These are phyloP conservation scores for Ophion costatus DNA, from an alignment of 2,888 invertebrate genomes.

Conservation along the genomic window DNA sequence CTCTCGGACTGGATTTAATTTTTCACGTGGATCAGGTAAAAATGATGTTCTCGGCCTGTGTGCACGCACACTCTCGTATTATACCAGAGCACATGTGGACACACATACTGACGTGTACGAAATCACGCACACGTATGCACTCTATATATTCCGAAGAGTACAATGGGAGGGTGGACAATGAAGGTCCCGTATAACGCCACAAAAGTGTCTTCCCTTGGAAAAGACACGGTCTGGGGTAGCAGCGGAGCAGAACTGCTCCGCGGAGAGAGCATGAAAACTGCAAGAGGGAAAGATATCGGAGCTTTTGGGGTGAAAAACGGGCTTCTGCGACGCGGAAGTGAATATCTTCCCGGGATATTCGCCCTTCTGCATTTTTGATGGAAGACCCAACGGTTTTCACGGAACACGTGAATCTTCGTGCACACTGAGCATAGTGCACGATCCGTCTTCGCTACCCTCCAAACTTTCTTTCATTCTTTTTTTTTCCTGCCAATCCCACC, in stretches of 20 bases:
- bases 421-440: slow-evolving; percentile 12
- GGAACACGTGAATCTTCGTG: slow-evolving; percentile 62
- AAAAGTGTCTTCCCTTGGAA: slow-evolving; percentile 69
- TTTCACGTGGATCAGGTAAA: slow-evolving; percentile 73
- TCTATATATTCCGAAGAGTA: slow-evolving; percentile 48
- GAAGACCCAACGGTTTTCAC: slow-evolving; percentile 67
- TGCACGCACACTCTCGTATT: slow-evolving; percentile 22
- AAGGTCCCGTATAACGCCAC: slow-evolving; percentile 63
- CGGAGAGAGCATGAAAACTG: slow-evolving; percentile 43
- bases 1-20: slow-evolving; percentile 70
- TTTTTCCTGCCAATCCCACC: slow-evolving; percentile 19
- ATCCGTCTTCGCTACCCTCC: slow-evolving; percentile 25
- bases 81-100: no score
- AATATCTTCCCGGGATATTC: slow-evolving; percentile 61
- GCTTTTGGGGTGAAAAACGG: slow-evolving; percentile 63
- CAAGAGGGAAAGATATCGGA: slow-evolving; percentile 57
- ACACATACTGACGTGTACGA: neutral
- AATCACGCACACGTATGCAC: slow-evolving; percentile 16
- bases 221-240: slow-evolving; percentile 63
- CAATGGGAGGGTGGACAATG: slow-evolving; percentile 72
- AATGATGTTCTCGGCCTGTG: slow-evolving; percentile 54
- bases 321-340: slow-evolving; percentile 63
- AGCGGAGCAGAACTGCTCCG: slow-evolving; percentile 36
- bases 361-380: slow-evolving; percentile 58
- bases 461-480: slow-evolving; percentile 44